A percentile compares a stretch with the other conserved stretches of the same genome.
Evolutionary conservation across 1,140 invertebrate genomes (phyloP).

Genomic region (Drosophila nigromelanica): DNA sequence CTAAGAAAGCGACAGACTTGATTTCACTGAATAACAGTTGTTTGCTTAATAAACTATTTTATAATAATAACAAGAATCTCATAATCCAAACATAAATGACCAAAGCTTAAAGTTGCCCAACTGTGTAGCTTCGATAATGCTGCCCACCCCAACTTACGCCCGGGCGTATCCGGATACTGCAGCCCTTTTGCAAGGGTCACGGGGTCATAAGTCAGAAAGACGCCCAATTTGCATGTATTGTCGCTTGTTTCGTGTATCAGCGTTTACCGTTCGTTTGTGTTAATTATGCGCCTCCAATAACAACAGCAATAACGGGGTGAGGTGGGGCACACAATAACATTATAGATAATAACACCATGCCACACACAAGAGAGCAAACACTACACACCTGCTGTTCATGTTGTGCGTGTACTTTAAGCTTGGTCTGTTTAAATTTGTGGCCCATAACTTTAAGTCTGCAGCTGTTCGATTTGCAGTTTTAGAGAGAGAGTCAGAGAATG

Average conservation of each 20-base stretch:
- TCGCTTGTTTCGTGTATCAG: constrained; percentile 35
- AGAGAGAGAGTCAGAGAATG: neutral
- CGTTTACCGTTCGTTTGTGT: constrained; percentile 31
- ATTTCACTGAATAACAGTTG: too few species aligned
- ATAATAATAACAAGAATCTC: too few species aligned
- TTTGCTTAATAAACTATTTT: too few species aligned
- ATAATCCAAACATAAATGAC: neutral
- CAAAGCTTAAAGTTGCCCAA: too few species aligned
- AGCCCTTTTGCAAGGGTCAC: constrained; percentile 22
- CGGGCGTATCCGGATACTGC: neutral
- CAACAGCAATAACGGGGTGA: constrained; percentile 36
- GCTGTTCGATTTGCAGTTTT: constrained; percentile 31
- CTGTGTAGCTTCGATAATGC: neutral
- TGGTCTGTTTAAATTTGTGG: constrained; percentile 48
- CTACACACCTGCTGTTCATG: constrained; percentile 14
- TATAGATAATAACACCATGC: constrained; percentile 59
- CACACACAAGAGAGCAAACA: constrained; percentile 1
- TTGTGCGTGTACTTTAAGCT: constrained; percentile 58
- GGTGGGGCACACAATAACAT: constrained; percentile 46
- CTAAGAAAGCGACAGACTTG: too few species aligned
- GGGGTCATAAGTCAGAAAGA: constrained; percentile 44
- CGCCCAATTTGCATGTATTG: constrained; percentile 72
- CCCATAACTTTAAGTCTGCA: constrained; percentile 58
- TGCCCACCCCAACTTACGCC: neutral
- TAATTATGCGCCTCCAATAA: constrained; percentile 57